A percentile compares a stretch with the other conserved stretches of the same genome.
Conservation (phyloP, 2,888 invertebrate genomes). For the Druceiella hillmani region DNA sequence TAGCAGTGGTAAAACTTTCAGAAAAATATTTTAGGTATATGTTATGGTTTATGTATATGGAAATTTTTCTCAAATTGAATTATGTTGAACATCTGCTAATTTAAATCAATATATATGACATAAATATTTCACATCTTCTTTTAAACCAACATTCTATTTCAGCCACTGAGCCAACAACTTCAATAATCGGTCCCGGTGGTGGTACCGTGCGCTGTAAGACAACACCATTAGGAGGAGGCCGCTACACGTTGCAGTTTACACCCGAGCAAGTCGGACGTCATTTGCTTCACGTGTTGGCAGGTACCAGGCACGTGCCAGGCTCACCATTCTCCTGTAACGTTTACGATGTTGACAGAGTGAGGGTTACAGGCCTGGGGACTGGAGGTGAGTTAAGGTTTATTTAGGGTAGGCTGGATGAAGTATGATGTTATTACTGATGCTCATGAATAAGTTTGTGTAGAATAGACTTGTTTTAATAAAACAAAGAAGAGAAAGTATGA, state of each 20-base stretch:
- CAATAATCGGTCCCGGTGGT: constrained; percentile 80
- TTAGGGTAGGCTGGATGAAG: too few relatives aligned
- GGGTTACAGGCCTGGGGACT: constrained; percentile 59
- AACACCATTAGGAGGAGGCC: constrained; percentile 56
- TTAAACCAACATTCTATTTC: constrained; percentile 9
- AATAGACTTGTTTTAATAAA: too few relatives aligned
- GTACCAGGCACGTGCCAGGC: constrained; percentile 80
- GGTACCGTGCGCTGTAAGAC: constrained; percentile 71
- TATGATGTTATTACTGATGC: background rate
- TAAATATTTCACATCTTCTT: constrained; percentile 2
- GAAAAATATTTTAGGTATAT: too few relatives aligned
- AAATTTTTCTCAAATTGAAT: too few relatives aligned
- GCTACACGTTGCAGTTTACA: constrained; percentile 73
- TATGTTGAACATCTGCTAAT: too few relatives aligned
- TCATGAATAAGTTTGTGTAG: too few relatives aligned
- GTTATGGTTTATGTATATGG: too few relatives aligned
- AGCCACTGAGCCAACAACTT: constrained; percentile 63
- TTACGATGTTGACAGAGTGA: constrained; percentile 82
- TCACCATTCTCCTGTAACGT: constrained; percentile 94
- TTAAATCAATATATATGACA: constrained; percentile 18
- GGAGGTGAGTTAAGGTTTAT: constrained; percentile 35
- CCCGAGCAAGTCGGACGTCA: constrained; percentile 87
- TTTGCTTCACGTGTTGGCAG: constrained; percentile 74
- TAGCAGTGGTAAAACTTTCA: too few relatives aligned
- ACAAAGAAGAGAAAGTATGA: too few relatives aligned